Evolutionary conservation across 2,113 vertebrate genomes (phyloP).

Genomic region (Apteryx owenii): DNA sequence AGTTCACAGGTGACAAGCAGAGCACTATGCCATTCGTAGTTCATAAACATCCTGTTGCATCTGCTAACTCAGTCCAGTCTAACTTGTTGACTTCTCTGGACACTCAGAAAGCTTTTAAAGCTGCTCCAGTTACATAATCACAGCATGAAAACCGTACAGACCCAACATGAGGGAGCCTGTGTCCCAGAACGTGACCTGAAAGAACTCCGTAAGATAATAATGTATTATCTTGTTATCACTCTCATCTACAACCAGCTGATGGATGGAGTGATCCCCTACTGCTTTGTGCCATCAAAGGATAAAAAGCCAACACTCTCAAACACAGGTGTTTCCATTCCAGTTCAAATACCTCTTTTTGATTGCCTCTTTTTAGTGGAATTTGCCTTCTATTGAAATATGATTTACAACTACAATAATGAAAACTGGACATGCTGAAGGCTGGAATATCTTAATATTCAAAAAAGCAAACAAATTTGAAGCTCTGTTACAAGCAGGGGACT

Average conservation of each 20-base stretch:
- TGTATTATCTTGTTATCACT: background rate
- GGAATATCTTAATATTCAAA: background rate
- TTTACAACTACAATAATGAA: background rate
- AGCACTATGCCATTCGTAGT: background rate
- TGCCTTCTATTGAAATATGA: background rate
- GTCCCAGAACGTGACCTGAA: background rate
- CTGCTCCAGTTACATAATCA: background rate
- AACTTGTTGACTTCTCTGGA: background rate
- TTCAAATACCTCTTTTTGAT: background rate
- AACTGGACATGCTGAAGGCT: background rate
- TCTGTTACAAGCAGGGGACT: background rate
- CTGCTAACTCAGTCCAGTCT: background rate
- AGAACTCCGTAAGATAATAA: background rate
- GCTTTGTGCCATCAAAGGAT: background rate
- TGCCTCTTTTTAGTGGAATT: background rate
- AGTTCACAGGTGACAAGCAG: background rate
- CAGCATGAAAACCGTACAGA: background rate
- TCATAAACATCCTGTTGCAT: background rate
- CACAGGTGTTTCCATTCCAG: background rate
- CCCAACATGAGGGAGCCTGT: accelerated
- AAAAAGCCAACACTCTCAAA: background rate
- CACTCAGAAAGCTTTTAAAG: background rate
- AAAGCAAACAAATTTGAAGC: background rate
- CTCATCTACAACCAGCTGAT: background rate
- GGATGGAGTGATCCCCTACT: background rate